Evolutionary conservation across 2,888 invertebrate genomes (phyloP).

Genomic region (Ennomos quercinarius): DNA sequence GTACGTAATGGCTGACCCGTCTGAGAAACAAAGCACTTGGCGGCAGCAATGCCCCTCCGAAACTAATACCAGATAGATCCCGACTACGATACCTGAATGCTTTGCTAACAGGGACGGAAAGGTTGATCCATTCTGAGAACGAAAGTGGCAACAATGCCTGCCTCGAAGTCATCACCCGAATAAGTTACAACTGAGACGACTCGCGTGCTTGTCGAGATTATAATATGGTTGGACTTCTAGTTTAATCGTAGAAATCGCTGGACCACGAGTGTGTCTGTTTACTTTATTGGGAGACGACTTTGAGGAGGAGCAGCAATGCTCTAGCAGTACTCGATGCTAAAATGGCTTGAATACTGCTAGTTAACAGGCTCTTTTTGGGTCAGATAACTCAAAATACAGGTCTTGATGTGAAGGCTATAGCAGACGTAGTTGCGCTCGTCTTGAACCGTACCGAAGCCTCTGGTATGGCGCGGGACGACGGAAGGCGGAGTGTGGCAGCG

Average conservation of each 20-base stretch:
- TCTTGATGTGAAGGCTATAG: background rate
- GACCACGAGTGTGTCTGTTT: background rate
- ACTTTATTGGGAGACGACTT: background rate
- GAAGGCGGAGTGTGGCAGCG: constrained; percentile 1
- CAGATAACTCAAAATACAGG: background rate
- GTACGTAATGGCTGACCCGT: background rate
- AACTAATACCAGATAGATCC: constrained; percentile 1
- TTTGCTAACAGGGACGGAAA: background rate
- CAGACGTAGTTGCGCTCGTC: background rate
- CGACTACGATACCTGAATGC: constrained; percentile 2
- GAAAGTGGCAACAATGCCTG: constrained; percentile 1
- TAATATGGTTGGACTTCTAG: background rate
- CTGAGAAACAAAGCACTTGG: background rate
- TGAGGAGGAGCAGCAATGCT: background rate
- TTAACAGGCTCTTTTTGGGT: background rate
- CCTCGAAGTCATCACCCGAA: background rate
- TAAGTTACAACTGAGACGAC: background rate
- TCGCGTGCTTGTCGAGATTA: background rate
- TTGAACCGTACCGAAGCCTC: constrained; percentile 2
- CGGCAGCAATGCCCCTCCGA: constrained; percentile 11
- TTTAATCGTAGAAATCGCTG: background rate
- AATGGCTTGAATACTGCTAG: background rate
- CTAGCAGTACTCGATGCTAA: background rate
- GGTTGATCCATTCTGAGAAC: constrained; percentile 1
- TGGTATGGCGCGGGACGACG: constrained; percentile 1